Evolutionary conservation across 2,113 vertebrate species (phyloP), one percentile per base, ranked within the genome.

Genomic region (Calcarius ornatus): DNA sequence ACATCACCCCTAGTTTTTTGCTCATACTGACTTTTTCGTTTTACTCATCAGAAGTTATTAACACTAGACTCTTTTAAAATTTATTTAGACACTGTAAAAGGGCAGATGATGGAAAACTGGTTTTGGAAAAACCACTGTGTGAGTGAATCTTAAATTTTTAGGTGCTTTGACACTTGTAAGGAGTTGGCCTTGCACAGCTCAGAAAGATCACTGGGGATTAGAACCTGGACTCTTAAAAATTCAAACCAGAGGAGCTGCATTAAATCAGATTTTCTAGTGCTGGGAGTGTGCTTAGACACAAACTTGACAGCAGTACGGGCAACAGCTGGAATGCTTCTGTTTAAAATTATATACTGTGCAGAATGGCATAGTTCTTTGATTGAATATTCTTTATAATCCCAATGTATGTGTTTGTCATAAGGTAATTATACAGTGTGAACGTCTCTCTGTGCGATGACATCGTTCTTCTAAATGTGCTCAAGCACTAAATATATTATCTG

Each of bases 251-350:
- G 42, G 47, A 80, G 21, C 9, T 35, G 31, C 43, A 47, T 86
- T 83, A 92, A 82, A 65, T 80, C 66, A 92, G 68, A 21, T 8
- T 78, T 90, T 61, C 33, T 79, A 28, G 23, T 65, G 25, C 78
- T 87, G 43, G 28, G 28, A 75, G 7, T n/a, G 15, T 65, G 71
- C 61, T 93, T 73, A 86, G 88, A 88, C 37, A 42, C 42, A 59
- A 92, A 91, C 63, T 80, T 87, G 71, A 70, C 47, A 96, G 81
- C 63, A 88, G 75, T 56, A 90, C 76, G 43, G 30, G 47, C 56
- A 97, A 94, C 88, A 97, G 71, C 93, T 96, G 92, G 92, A 96
- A 93, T 31, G 47, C 40, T 86, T 80, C 79, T 92, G 12, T 82
- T 93, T 71, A 88, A 96, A 96, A 95, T 95, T 73, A 95, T 75